Evolutionary conservation across 2,113 vertebrate genomes (phyloP), one percentile per base, ranked within the genome.

Genomic region (Saccopteryx leptura): DNA sequence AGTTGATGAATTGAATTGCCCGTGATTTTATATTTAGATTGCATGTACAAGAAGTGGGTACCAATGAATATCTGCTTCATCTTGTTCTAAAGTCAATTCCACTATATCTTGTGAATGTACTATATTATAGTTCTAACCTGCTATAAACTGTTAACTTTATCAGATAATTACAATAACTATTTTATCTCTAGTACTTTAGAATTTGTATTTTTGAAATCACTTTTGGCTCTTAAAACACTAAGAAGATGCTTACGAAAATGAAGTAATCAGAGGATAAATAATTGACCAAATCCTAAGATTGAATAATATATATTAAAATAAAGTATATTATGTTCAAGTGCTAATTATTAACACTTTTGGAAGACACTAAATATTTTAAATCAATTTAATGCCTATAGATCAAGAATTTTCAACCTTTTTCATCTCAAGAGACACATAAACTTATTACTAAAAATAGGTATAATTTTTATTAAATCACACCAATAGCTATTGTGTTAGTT

Each of bases 241-340:
- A 78, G 11, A 2, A 80, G 83, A 68, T 88, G 9, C 24, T 90
- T 17, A 75, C 2, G 23, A 91, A 80, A 82, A 1, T 65, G 8
- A 85, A 9, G 11, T 18, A 69, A 63, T 60, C 5, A 60, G 26
- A 83, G 15, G 18, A n/a, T 33, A 92, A 71, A 79, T 78, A 92
- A 88, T 4, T 39, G 7, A 19, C 12, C 8, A 60, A 75, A 7
- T 50, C 61, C 85, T 9, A 50, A 31, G 9, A 83, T 28, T 83
- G 3, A 93, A 66, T 68, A 0, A 63, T 52, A 79, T 72, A 89
- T 66, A 94, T 92, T 90, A 87, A 93, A 90, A 74, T 84, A 90
- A 89, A 79, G 74, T 46, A 1, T 46, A 50, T 24, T 48, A 78
- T 74, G 4, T 39, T 5, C 39, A 72, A 15, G 23, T 60, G 68